Evolutionary conservation across 2,113 vertebrate species (phyloP).

Genomic region (Sinocyclocheilus rhinocerous): DNA sequence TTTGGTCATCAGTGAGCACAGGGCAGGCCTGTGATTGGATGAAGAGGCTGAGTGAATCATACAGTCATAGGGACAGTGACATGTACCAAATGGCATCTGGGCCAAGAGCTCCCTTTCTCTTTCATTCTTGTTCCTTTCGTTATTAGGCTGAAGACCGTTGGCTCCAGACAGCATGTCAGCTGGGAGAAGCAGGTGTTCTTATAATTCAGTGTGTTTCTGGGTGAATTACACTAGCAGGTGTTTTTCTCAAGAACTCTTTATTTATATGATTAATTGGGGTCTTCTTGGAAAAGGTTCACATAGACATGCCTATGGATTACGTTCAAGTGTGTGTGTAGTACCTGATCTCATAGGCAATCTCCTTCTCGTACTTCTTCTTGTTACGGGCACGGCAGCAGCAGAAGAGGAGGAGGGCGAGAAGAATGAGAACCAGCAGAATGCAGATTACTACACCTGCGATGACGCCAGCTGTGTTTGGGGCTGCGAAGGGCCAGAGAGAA

Average conservation of each 20-base stretch:
- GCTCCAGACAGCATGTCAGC: background rate
- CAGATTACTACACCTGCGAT: conserved; percentile 83
- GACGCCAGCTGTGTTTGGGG: conserved; percentile 84
- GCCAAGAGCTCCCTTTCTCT: background rate
- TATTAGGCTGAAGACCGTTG: background rate
- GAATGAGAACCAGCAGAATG: conserved; percentile 80
- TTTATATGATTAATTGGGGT: conserved; percentile 15
- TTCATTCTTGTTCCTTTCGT: background rate
- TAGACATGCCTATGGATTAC: background rate
- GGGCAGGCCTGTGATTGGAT: conserved; percentile 12
- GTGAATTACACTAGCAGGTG: background rate
- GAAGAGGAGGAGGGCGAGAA: conserved; percentile 83
- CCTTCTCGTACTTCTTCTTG: conserved; percentile 95
- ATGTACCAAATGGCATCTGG: conserved; percentile 22
- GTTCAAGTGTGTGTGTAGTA: conserved; percentile 58
- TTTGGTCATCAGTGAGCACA: conserved; percentile 3
- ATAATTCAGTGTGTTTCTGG: background rate
- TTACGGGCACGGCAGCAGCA: conserved; percentile 86
- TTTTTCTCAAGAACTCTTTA: background rate
- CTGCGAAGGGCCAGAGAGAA: conserved; percentile 67
- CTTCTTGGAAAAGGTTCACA: background rate
- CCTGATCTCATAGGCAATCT: conserved; percentile 97
- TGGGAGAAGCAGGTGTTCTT: background rate
- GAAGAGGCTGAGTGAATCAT: conserved; percentile 17
- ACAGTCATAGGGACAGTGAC: conserved; percentile 15